Base-by-base conservation (phyloP, 2,888 invertebrate genomes). In the Chloroclysta siterata region DNA sequence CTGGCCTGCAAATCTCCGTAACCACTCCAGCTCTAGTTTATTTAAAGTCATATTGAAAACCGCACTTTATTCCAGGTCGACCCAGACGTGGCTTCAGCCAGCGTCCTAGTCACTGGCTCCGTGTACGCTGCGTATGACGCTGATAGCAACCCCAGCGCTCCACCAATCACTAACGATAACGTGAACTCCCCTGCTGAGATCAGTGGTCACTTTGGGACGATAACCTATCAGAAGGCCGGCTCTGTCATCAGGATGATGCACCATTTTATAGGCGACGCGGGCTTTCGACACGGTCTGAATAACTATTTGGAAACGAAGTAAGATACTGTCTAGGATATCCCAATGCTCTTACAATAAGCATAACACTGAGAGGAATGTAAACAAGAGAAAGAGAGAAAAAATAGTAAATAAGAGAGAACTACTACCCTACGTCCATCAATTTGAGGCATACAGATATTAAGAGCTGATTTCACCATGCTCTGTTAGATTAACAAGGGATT, bases 191-290 rank as follows among this genome's bases (percentile, higher is more conserved):
- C 95, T 5, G 81, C 84, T 0, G 94, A 96, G 81, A 94, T 96
- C 17, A 88, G 89, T 33, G 90, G 82, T 0, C 95, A 95, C 84
- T 97, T 97, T 73, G 95, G 95, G 60, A 89, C 88, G 0, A 94
- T 96, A 50, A 94, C 95, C 0, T 96, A 96, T 72, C 94, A 94
- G 71, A 96, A 97, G 84, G 95, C 94, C 1, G 94, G 91, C 4
- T 82, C 91, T 0, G 85, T 93, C 0, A 92, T 93, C 29, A 81
- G 92, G 51, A 93, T 93, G 93, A 86, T 93, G 50, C 91, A 92
- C 65, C 87, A 93, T 72, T 76, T 90, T n/a, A 70, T 93, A 13
- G 89, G 88, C 5, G 86, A 91, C 55, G 80, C 80, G 5, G 87
- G 85, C 44, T 83, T 85, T 56, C 78, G 75, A 72, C 66, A 71